A percentile compares a stretch with the other conserved stretches of the same genome.
These are phyloP conservation scores for Paguma larvata DNA, from an alignment of 2,797 vertebrate genomes.

Conservation along the genomic window DNA sequence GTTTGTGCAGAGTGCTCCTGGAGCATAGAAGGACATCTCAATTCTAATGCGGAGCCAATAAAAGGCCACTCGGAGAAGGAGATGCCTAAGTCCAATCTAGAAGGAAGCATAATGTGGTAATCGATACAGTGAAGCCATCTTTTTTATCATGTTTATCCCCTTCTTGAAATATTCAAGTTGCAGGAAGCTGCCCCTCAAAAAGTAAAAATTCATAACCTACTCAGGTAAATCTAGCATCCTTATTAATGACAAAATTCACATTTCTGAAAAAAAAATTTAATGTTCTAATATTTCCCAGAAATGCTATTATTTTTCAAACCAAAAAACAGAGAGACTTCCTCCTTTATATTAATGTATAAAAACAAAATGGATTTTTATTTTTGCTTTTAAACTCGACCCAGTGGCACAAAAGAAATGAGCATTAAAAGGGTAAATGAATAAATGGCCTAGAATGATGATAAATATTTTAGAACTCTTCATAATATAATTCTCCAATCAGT, in stretches of 20 bases:
- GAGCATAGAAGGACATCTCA: background rate
- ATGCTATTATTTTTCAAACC: constrained; percentile 55
- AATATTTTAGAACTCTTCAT: constrained; percentile 80
- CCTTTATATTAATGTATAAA: constrained; percentile 50
- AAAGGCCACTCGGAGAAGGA: background rate
- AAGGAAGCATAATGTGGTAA: background rate
- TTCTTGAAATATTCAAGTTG: constrained; percentile 53
- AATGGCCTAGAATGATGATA: constrained; percentile 80
- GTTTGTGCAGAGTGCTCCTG: background rate
- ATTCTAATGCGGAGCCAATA: background rate
- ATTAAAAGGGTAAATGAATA: constrained; percentile 75
- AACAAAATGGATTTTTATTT: constrained; percentile 31
- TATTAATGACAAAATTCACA: constrained; percentile 20
- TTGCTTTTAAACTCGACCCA: constrained; percentile 58
- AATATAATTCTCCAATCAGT: constrained; percentile 75
- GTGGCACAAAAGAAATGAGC: constrained; percentile 73
- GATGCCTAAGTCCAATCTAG: background rate
- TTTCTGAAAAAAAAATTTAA: constrained; percentile 64
- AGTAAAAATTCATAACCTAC: constrained; percentile 5
- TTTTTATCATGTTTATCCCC: background rate
- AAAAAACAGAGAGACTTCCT: background rate
- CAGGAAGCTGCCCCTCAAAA: constrained; percentile 17
- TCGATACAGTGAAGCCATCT: background rate
- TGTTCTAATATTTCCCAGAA: constrained; percentile 60
- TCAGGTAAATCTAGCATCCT: constrained; percentile 13